Percentiles rank a stretch among this genome's conserved stretches.
These are phyloP conservation scores for Cephus nigrinus DNA, from an alignment of 2,888 invertebrate genomes.

Conservation along the genomic window DNA sequence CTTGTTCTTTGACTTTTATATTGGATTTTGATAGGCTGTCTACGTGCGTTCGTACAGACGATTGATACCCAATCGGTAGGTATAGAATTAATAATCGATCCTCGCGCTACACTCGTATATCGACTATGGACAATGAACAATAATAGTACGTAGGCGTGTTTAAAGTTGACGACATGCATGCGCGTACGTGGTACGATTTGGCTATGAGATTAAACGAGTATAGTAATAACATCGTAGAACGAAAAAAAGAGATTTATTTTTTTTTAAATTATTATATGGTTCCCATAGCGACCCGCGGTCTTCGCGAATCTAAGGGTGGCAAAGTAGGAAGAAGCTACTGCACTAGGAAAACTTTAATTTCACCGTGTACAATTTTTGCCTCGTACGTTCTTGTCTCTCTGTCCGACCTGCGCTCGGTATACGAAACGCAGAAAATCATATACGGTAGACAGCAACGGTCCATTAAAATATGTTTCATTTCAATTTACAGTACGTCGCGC, in stretches of 20 bases:
- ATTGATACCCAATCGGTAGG: background rate
- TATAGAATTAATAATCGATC: background rate
- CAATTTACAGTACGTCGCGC: slow-evolving; percentile 1
- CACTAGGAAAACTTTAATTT: slow-evolving; percentile 49
- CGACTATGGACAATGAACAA: background rate
- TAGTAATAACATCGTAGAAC: background rate
- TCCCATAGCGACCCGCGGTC: background rate
- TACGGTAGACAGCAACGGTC: background rate
- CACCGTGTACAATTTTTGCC: slow-evolving; percentile 46
- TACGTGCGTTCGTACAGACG: background rate
- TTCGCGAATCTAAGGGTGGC: background rate
- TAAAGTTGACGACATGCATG: background rate
- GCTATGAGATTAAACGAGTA: background rate
- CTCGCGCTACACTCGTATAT: background rate
- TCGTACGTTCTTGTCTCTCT: slow-evolving; percentile 50
- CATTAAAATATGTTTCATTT: slow-evolving; percentile 1
- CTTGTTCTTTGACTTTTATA: background rate
- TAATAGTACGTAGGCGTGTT: background rate
- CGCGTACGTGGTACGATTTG: background rate
- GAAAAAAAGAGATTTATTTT: too few relatives aligned
- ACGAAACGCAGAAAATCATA: background rate
- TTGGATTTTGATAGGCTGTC: background rate
- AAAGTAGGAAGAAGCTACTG: slow-evolving; percentile 42
- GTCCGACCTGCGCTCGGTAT: background rate
- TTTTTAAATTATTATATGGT: background rate